A percentile compares a stretch with the other conserved stretches of the same genome.
Evolutionary conservation across 2,113 vertebrate species (phyloP).

Genomic region (Ibidorhyncha struthersii): DNA sequence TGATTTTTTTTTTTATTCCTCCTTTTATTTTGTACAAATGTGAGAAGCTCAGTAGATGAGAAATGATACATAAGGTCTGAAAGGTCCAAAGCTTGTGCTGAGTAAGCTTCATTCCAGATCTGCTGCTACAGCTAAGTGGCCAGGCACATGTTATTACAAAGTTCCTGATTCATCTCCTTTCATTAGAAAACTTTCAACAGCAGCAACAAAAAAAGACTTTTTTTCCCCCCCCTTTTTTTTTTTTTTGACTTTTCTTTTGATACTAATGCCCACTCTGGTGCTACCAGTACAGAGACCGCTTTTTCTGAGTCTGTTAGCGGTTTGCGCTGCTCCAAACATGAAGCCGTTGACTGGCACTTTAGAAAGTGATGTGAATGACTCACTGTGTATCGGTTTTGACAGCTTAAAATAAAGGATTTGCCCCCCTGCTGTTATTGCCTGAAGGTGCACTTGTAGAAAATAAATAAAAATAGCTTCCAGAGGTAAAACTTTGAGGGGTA

Average conservation of each 20-base stretch:
- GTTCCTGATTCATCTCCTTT: slow-evolving; percentile 39
- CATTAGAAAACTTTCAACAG: slow-evolving; percentile 29
- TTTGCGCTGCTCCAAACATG: not conserved
- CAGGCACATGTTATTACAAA: slow-evolving; percentile 28
- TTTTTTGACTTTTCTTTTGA: not conserved
- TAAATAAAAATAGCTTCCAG: slow-evolving; percentile 62
- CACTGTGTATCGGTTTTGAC: slow-evolving; percentile 30
- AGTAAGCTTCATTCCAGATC: slow-evolving; percentile 19
- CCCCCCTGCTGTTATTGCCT: slow-evolving; percentile 31
- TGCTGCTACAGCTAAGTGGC: slow-evolving; percentile 4
- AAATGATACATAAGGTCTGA: slow-evolving; percentile 45
- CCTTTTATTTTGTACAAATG: not conserved
- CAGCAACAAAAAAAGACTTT: not conserved
- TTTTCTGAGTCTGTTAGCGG: not conserved
- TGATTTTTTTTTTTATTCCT: not conserved
- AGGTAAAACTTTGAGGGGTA: slow-evolving; percentile 53
- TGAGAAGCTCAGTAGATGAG: not conserved
- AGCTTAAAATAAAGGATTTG: slow-evolving; percentile 59
- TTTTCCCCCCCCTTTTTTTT: too few species aligned
- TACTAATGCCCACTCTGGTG: not conserved
- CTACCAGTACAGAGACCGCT: not conserved
- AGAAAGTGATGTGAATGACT: slow-evolving; percentile 30
- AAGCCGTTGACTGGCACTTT: not conserved
- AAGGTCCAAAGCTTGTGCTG: slow-evolving; percentile 35
- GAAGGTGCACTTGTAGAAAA: slow-evolving; percentile 51